These are phyloP conservation scores for Cybosia mesomella DNA, from an alignment of 2,888 invertebrate genomes.

Conservation along the genomic window DNA sequence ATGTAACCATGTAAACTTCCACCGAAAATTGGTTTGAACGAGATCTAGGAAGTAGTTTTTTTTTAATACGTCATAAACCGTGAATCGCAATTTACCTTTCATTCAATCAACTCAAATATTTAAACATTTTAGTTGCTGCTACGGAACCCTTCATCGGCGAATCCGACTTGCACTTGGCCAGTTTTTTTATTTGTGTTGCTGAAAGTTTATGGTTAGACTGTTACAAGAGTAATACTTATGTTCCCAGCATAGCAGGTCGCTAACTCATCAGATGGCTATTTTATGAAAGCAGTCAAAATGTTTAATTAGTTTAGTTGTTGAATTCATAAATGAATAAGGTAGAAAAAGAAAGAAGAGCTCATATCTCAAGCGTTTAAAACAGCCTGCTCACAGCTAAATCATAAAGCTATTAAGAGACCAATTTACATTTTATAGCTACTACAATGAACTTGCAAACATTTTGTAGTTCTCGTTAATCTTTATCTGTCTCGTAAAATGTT, in stretches of 20 bases:
- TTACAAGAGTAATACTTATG: neutral
- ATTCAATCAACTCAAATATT: too few relatives aligned
- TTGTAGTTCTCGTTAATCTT: constrained; percentile 22
- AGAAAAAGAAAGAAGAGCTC: neutral
- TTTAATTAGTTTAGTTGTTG: neutral
- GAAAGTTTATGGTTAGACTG: neutral
- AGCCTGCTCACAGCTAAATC: constrained; percentile 2
- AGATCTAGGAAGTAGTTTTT: too few relatives aligned
- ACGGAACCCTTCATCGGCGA: too few relatives aligned
- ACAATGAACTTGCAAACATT: constrained; percentile 34
- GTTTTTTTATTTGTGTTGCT: too few relatives aligned
- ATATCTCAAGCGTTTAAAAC: neutral
- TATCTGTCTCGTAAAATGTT: constrained; percentile 32
- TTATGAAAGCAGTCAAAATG: neutral
- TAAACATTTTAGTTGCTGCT: too few relatives aligned
- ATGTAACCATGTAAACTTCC: too few relatives aligned
- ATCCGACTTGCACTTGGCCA: too few relatives aligned
- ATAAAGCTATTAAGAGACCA: constrained; percentile 8
- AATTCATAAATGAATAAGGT: neutral
- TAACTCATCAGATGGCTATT: neutral
- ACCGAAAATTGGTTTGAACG: too few relatives aligned
- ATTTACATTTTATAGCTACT: constrained; percentile 32
- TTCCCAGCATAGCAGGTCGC: neutral
- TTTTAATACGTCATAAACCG: too few relatives aligned
- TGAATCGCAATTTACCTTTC: too few relatives aligned